These are phyloP conservation scores for Nematopogon swammerdamellus DNA, from an alignment of 2,888 invertebrate species.

Conservation along the genomic window DNA sequence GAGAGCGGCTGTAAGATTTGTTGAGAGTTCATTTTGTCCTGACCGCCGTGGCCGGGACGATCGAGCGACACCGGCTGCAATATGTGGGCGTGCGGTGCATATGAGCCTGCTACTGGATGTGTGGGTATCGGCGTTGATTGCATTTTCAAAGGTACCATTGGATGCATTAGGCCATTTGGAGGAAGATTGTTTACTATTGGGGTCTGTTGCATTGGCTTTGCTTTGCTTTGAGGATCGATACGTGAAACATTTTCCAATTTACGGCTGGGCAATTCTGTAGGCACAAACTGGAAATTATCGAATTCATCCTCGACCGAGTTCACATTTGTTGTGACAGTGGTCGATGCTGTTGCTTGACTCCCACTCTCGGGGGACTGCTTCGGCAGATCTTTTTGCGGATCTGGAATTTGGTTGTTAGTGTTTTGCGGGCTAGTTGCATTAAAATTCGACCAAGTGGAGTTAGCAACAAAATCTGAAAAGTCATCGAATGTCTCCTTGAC, in stretches of 20 bases:
- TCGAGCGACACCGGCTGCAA: constrained; percentile 24
- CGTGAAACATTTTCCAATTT: too few relatives aligned
- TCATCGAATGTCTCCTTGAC: constrained; percentile 44
- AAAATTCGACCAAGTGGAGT: constrained; percentile 18
- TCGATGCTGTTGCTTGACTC: constrained; percentile 9
- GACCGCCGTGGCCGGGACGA: neutral
- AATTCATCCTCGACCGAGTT: constrained; percentile 33
- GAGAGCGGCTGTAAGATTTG: constrained; percentile 49
- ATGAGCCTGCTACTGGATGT: neutral
- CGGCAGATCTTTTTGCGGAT: neutral
- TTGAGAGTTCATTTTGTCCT: constrained; percentile 16
- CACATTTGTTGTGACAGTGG: constrained; percentile 2
- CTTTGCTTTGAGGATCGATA: too few relatives aligned
- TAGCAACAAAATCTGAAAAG: constrained; percentile 39
- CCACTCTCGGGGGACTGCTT: constrained; percentile 11
- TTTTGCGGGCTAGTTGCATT: neutral
- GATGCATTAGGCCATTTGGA: neutral
- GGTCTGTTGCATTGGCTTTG: constrained; percentile 14
- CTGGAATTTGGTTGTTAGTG: neutral
- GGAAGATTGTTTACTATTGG: constrained; percentile 11
- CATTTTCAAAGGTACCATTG: neutral
- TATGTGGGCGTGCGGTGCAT: neutral
- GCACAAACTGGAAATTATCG: constrained; percentile 43
- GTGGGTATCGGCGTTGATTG: constrained; percentile 1
- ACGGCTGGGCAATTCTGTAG: neutral